Evolutionary conservation across 2,797 vertebrate species (phyloP), one percentile per base, ranked within the genome.

Genomic region (Phataginus tricuspis): DNA sequence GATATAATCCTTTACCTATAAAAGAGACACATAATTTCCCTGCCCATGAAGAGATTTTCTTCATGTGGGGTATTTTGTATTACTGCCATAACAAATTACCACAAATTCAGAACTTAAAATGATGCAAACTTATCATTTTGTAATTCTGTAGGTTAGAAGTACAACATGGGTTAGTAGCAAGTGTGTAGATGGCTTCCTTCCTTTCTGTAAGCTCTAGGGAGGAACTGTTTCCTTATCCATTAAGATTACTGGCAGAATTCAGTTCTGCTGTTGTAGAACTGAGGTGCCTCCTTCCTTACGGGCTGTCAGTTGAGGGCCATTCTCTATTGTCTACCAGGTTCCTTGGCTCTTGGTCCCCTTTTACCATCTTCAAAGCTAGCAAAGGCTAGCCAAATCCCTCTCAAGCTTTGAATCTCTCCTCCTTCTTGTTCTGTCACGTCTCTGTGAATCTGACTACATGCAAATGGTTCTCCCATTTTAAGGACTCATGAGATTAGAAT

Each of bases 311-410:
- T 42, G 27, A 90, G 14, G 37, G 53, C 2, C 51, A 16, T 74
- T 84, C 7, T 93, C 15, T 74, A 0, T 39, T 42, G 4, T 61
- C 34, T 10, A 63, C 21, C 45, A 75, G 39, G 57, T 61, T 49
- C 1, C 23, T 77, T 63, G n/a, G 10, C 5, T 69, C 13, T 5
- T 31, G 0, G 1, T 2, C 51, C 3, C 2, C 9, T 55, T 83
- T 10, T 2, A 51, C 45, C 2, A 63, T 55, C 34, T 66, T 90
- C 15, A 34, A 49, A 59, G 5, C 15, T 53, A n/a, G 4, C 9
- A 59, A 74, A 53, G 4, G 0, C 42, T 87, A 4, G 2, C 71
- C 14, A 79, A 51, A 16, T 74, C 5, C 11, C 37, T 74, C 27
- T 27, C 21, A 49, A 59, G 16, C 21, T 93, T 90, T n/a, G n/a